phyloP scores from a whole-genome alignment of 2,797 vertebrate genomes.

The Numenius phaeopus region DNA sequence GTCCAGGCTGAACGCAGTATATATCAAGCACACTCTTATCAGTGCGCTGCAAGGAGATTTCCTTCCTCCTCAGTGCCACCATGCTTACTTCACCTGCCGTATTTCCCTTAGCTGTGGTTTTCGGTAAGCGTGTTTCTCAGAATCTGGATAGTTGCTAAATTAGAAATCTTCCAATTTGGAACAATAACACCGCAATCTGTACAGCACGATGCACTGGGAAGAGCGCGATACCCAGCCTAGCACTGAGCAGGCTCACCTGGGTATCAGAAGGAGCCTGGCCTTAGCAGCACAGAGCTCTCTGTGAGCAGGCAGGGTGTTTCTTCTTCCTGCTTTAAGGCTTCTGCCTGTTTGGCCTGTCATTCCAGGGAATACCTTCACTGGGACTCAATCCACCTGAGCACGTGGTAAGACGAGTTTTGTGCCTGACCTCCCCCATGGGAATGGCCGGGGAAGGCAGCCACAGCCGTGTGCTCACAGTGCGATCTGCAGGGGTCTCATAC shows the following conservation, averaged over 20 bases:
- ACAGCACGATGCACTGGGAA: not conserved
- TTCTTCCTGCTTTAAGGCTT: not conserved
- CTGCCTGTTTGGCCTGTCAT: not conserved
- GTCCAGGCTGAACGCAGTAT: not conserved
- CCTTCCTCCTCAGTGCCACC: slow-evolving; percentile 43
- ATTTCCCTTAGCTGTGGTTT: slow-evolving; percentile 35
- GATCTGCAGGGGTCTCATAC: not conserved
- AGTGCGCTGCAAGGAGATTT: slow-evolving; percentile 52
- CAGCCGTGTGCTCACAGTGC: rapidly evolving
- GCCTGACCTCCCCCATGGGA: not conserved
- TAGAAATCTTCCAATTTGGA: not conserved
- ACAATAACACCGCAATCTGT: not conserved
- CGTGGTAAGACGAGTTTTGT: not conserved
- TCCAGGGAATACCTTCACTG: not conserved
- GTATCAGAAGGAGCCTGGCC: not conserved
- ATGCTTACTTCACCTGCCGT: slow-evolving; percentile 36
- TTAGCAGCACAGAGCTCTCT: not conserved
- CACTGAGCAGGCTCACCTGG: not conserved
- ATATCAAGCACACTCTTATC: slow-evolving; percentile 47
- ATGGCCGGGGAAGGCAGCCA: not conserved
- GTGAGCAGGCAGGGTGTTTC: not conserved
- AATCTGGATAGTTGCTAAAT: not conserved
- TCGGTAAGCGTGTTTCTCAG: slow-evolving; percentile 7
- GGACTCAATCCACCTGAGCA: not conserved
- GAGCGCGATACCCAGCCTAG: not conserved